Conservation (phyloP, 2,797 vertebrate genomes). For the Loriculus beryllinus region DNA sequence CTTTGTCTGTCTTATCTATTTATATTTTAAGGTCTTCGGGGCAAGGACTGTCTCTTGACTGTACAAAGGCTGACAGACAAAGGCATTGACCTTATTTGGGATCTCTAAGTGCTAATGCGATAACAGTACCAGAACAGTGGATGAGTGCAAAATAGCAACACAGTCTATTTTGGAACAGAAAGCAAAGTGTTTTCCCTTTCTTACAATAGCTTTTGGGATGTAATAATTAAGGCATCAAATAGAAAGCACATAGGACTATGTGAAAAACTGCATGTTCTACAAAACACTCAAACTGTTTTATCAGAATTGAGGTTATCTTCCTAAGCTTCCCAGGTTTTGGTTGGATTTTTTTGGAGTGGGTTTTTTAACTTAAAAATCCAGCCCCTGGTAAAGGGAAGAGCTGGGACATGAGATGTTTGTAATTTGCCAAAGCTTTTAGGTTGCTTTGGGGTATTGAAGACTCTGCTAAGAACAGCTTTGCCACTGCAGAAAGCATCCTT, state of each 20-base stretch:
- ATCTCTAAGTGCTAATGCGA: constrained; percentile 37
- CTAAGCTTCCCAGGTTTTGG: neutral
- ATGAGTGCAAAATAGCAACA: neutral
- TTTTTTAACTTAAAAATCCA: neutral
- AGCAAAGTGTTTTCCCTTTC: neutral
- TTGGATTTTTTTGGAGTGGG: neutral
- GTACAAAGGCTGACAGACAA: constrained; percentile 48
- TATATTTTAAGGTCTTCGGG: constrained; percentile 64
- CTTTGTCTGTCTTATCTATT: constrained; percentile 64
- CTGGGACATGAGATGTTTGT: neutral
- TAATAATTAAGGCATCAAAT: neutral
- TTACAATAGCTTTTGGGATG: neutral
- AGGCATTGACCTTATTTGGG: constrained; percentile 41
- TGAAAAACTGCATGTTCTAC: neutral
- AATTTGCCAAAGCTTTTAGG: neutral
- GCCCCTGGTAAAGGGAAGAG: neutral
- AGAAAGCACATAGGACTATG: neutral
- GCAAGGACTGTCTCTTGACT: constrained; percentile 47
- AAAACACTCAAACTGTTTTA: neutral
- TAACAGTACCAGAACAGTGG: neutral
- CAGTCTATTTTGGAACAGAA: neutral
- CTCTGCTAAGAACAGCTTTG: neutral
- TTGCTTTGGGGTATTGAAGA: neutral
- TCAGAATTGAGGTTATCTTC: neutral
- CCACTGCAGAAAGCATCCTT: neutral